Evolutionary conservation across 2,888 invertebrate species (phyloP).

Genomic region (Plebejus anna): DNA sequence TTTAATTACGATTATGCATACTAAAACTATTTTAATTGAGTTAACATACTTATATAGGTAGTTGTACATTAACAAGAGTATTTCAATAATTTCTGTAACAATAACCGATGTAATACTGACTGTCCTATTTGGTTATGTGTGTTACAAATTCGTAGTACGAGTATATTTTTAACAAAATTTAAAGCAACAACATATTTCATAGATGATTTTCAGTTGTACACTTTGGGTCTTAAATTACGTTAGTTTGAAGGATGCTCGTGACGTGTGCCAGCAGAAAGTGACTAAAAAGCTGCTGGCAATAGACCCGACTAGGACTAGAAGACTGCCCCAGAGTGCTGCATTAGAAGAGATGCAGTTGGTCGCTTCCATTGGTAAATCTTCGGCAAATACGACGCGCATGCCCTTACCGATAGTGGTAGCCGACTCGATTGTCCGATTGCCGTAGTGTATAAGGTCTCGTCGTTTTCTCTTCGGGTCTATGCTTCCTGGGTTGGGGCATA

Average conservation of each 20-base stretch:
- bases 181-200: neutral
- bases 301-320: constrained; percentile 80
- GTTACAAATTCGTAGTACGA: constrained; percentile 19
- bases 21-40: constrained; percentile 12
- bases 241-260: constrained; percentile 57
- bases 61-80: constrained; percentile 7
- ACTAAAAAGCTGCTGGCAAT: constrained; percentile 73
- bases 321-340: constrained; percentile 82
- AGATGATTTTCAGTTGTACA: neutral
- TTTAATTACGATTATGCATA: neutral
- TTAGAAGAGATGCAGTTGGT: constrained; percentile 82
- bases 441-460: constrained; percentile 65
- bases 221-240: constrained; percentile 41
- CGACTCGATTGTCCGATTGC: constrained; percentile 77
- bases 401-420: constrained; percentile 82
- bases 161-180: constrained; percentile 9
- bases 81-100: constrained; percentile 24
- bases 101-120: constrained; percentile 29
- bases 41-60: neutral
- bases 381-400: constrained; percentile 84
- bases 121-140: constrained; percentile 11
- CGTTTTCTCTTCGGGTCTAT: constrained; percentile 70
- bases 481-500: constrained; percentile 84
- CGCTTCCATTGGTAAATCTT: constrained; percentile 77
- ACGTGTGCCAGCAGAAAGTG: constrained; percentile 66